Evolutionary conservation across 2,888 invertebrate species (phyloP).

Genomic region (Drosophila mimica): DNA sequence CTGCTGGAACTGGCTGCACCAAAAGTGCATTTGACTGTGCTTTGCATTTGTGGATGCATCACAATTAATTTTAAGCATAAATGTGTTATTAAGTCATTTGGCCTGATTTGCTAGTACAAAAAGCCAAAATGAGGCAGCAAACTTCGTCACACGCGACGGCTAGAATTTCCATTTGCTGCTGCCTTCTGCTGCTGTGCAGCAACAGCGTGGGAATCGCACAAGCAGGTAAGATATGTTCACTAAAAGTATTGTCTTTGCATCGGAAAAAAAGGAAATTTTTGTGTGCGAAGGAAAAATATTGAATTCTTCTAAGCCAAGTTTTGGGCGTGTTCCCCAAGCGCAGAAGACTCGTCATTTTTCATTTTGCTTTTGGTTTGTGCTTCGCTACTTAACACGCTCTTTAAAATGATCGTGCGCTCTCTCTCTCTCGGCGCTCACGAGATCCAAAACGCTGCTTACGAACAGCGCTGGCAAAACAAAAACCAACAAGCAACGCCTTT

Average conservation of each 20-base stretch:
- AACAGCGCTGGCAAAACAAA: constrained; percentile 76
- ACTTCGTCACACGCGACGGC: constrained; percentile 21
- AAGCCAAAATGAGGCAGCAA: constrained; percentile 57
- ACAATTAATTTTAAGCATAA: constrained; percentile 37
- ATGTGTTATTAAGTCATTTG: constrained; percentile 59
- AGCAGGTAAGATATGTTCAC: constrained; percentile 57
- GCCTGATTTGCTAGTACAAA: constrained; percentile 32
- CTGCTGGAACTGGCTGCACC: constrained; percentile 34
- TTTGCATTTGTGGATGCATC: constrained; percentile 20
- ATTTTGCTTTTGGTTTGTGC: constrained; percentile 45
- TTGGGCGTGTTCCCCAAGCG: constrained; percentile 78
- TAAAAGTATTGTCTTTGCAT: background rate
- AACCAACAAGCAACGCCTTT: constrained; percentile 69
- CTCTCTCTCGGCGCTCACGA: constrained; percentile 29
- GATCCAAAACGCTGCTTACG: constrained; percentile 71
- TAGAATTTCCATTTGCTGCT: constrained; percentile 48
- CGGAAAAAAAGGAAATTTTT: background rate
- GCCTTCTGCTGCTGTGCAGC: constrained; percentile 66
- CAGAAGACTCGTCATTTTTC: constrained; percentile 64
- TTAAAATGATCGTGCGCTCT: constrained; percentile 37
- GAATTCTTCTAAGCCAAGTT: constrained; percentile 65
- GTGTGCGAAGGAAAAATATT: background rate
- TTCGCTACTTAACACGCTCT: constrained; percentile 66
- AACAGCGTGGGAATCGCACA: constrained; percentile 62
- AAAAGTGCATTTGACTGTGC: constrained; percentile 37